A percentile compares a stretch with the other conserved stretches of the same genome.
Evolutionary conservation across 2,113 vertebrate species (phyloP).

Genomic region (Pelecanus crispus): DNA sequence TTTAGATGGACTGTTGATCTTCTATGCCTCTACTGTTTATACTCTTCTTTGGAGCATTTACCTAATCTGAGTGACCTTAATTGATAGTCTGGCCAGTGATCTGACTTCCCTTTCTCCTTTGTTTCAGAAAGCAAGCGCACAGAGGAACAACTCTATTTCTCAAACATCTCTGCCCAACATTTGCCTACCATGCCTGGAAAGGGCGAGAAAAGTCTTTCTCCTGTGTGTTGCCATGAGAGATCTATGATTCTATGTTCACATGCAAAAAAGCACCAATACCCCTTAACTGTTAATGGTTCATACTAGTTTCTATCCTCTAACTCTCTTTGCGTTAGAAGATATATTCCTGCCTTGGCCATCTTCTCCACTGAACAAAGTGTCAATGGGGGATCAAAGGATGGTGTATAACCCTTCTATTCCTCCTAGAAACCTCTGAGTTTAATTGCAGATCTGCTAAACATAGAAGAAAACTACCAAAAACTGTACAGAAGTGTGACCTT

Average conservation of each 20-base stretch:
- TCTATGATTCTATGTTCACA: background rate
- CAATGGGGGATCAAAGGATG: background rate
- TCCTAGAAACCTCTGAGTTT: background rate
- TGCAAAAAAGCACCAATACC: accelerated
- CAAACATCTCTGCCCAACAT: background rate
- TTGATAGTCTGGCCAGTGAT: too few relatives aligned
- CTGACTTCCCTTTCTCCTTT: too few relatives aligned
- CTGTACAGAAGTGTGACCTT: background rate
- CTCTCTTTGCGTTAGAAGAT: background rate
- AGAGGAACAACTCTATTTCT: background rate
- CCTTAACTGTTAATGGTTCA: background rate
- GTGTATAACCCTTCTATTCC: background rate
- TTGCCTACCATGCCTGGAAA: background rate
- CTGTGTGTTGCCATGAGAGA: background rate
- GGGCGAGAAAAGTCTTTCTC: background rate
- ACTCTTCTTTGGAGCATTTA: too few relatives aligned
- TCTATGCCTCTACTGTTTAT: too few relatives aligned
- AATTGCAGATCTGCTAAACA: background rate
- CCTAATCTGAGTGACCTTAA: too few relatives aligned
- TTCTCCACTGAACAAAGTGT: background rate
- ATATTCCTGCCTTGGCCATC: background rate
- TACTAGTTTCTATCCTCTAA: background rate
- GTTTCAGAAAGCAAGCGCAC: background rate
- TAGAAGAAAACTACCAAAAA: background rate
- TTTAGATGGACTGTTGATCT: too few relatives aligned